phyloP scores from a whole-genome alignment of 2,113 vertebrate species.

The Scytalopus superciliaris region DNA sequence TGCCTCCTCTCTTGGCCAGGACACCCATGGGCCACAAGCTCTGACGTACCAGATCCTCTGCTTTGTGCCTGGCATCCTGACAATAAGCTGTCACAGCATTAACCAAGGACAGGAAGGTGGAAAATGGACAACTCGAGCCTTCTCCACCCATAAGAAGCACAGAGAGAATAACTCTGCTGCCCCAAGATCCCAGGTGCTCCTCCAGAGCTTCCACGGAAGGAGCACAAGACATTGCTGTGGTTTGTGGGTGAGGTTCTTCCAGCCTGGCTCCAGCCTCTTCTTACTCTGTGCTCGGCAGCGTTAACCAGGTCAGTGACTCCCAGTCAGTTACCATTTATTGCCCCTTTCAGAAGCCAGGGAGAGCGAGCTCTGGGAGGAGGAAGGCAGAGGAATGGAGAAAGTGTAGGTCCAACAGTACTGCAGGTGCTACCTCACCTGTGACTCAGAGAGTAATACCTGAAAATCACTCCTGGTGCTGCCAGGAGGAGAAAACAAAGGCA shows the following conservation, averaged over 20 bases:
- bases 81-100: background rate
- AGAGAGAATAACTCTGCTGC: fast-evolving
- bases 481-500: background rate
- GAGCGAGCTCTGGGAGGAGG: background rate
- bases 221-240: background rate
- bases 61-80: background rate
- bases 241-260: background rate
- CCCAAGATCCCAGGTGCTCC: background rate
- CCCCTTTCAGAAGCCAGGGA: background rate
- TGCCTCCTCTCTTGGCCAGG: background rate
- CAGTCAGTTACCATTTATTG: background rate
- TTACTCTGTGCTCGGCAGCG: background rate
- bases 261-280: background rate
- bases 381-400: background rate
- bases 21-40: background rate
- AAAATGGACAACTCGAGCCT: background rate
- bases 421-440: background rate
- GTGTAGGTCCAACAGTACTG: background rate
- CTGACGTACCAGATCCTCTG: background rate
- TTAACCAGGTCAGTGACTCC: background rate
- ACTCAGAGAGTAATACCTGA: background rate
- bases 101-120: background rate
- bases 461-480: background rate
- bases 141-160: background rate
- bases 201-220: background rate